Evolutionary conservation across 2,888 invertebrate species (phyloP), one percentile per base, ranked within the genome.

Genomic region (Sinopyrophorus schimmeli): DNA sequence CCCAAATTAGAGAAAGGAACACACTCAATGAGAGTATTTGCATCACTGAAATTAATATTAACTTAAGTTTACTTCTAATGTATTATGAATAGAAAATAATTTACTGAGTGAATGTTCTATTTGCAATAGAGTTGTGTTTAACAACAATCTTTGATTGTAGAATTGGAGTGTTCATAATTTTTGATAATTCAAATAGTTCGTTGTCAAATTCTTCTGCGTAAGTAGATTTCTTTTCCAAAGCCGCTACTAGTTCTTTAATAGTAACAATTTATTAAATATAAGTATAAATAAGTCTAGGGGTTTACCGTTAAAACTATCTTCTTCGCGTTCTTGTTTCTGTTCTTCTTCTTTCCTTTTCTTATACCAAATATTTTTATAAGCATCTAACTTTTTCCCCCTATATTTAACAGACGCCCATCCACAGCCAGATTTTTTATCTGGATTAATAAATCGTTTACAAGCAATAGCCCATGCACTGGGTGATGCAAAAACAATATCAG

Each of bases 401-500:
- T 92, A 93, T 65, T 89, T 87, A 20, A 92, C 92, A 2, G 92
- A 91, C 2, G 92, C 92, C 93, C 94, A 93, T 1, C 93, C 93
- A 75, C 92, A 93, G 1, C 92, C 92, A 23, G 92, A 92, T 65
- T 92, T 89, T 71, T 92, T 92, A 54, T 89, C 89, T 0, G 93
- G 92, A 73, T 93, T 92, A 37, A 93, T 89, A 46, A 92, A 88
- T 57, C 90, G 81, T 69, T 93, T 93, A 67, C 93, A 93, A 67
- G 92, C 89, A 70, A 91, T 89, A 0, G 92, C 93, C 93, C 93
- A 94, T 1, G 93, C 91, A 62, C 91, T 92, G 1, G 93, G 93
- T 1, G 92, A 91, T 53, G 88, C 84, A 70, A 92, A 94, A 63
- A 90, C 81, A 53, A 90, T 87, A 68, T 89, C 88, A 21, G 91